These are phyloP conservation scores for Itoplectis maculator DNA, from an alignment of 2,888 invertebrate species.

Conservation along the genomic window DNA sequence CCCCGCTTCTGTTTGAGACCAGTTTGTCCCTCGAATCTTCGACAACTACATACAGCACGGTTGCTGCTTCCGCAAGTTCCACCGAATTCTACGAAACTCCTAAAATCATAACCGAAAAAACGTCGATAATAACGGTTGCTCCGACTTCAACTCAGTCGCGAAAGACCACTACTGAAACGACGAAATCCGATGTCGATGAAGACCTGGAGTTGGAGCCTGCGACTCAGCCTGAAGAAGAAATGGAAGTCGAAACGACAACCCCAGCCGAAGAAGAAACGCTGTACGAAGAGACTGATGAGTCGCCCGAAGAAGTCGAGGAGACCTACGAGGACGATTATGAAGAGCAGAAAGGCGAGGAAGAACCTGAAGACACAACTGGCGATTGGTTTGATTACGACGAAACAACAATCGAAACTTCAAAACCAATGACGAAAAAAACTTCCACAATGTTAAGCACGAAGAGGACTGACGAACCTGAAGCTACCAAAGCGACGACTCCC, in stretches of 20 bases:
- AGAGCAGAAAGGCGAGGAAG: conserved; percentile 24
- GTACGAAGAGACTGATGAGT: neutral
- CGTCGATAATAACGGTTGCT: conserved; percentile 8
- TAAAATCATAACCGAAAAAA: conserved; percentile 34
- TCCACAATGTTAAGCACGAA: neutral
- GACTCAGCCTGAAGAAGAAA: conserved; percentile 25
- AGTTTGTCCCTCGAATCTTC: conserved; percentile 10
- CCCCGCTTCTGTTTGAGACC: conserved; percentile 30
- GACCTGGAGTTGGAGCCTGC: conserved; percentile 17
- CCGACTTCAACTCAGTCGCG: neutral
- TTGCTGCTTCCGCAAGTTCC: neutral
- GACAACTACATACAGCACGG: conserved; percentile 13
- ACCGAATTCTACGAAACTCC: conserved; percentile 30
- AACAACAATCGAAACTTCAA: neutral
- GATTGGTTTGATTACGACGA: conserved; percentile 35
- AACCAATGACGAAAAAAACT: neutral
- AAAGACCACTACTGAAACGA: neutral
- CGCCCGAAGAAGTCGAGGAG: conserved; percentile 13
- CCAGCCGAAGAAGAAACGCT: conserved; percentile 14
- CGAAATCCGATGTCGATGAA: conserved; percentile 40
- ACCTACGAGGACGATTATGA: conserved; percentile 25
- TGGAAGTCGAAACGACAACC: conserved; percentile 38
- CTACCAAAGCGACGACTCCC: neutral
- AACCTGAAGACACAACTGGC: neutral
- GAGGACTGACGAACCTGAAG: neutral